These are phyloP conservation scores for Apodemus speciosus DNA, from an alignment of 2,113 vertebrate genomes.

Conservation along the genomic window DNA sequence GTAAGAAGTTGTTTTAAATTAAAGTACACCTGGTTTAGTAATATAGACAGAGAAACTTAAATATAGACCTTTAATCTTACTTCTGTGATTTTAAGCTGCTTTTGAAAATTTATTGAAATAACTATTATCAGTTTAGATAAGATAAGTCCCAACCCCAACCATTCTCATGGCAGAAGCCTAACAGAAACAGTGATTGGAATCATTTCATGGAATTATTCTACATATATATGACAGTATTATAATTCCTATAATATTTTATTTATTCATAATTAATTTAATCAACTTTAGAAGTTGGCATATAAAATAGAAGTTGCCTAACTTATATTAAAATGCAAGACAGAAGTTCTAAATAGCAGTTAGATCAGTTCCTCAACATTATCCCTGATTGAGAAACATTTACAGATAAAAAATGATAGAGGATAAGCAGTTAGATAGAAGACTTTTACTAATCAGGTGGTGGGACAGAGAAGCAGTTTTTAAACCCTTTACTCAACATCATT, in stretches of 20 bases:
- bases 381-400: conserved; percentile 20
- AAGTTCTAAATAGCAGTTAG: not conserved
- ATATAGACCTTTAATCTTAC: not conserved
- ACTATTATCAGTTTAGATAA: not conserved
- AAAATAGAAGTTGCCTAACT: conserved; percentile 20
- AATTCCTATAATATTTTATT: not conserved
- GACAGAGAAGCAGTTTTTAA: not conserved
- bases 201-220: not conserved
- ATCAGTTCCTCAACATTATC: conserved; percentile 36
- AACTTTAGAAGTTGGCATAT: not conserved
- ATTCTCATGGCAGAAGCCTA: fast-evolving
- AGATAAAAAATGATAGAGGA: conserved; percentile 12
- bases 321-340: not conserved
- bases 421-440: conserved; percentile 16
- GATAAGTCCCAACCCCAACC: not conserved
- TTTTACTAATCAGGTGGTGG: conserved; percentile 53
- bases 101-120: conserved; percentile 29
- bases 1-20: conserved; percentile 56
- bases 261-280: conserved; percentile 3
- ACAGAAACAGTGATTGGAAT: not conserved
- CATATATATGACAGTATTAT: not conserved
- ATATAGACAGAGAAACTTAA: not conserved
- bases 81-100: not conserved
- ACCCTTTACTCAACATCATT: not conserved
- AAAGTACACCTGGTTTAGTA: conserved; percentile 4